Evolutionary conservation across 2,888 invertebrate species (phyloP), one percentile per base, ranked within the genome.

Genomic region (Dorcus hopei): DNA sequence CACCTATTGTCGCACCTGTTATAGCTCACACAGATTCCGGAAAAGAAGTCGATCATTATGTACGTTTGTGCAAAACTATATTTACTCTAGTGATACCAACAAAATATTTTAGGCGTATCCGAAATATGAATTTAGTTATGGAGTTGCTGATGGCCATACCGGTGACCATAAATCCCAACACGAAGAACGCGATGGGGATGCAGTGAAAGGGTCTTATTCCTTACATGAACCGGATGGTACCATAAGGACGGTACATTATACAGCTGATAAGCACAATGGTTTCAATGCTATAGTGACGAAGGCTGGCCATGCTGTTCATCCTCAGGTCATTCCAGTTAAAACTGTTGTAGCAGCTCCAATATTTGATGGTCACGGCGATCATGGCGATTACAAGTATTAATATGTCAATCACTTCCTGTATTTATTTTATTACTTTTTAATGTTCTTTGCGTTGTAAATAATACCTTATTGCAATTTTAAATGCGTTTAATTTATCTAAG

Each of bases 231-330:
- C 71, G 19, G 73, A 72, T 57, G 72, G 73, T 62, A 72, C 70
- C 51, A 57, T 70, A n/a, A 64, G 72, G 42, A 70, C 71, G 23
- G 73, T 73, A 6, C 67, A 71, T 58, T 73, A 73, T 63, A 70
- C 73, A 16, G 72, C 73, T 43, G 74, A 74, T 62, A 68, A 67
- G 33, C 66, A 68, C 48, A 72, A 72, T 48, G 72, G 72, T 49
- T 72, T 72, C 63, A 72, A 72, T 59, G 88, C 88, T 38, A 83
- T 87, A 47, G 88, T 88, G 7, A 85, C 86, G 67, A 85, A 83
- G 73, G 80, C 84, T 42, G 87, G 85, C 58, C 86, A 86, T 66
- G 81, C 84, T 38, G 80, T 80, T 1, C 83, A 82, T 70, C 81
- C 82, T 33, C 26, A 33, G 5, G 26, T 33, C 26, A 33, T 33